phyloP scores from a whole-genome alignment of 2,797 vertebrate species.

The Heteromormyrus szaboi region DNA sequence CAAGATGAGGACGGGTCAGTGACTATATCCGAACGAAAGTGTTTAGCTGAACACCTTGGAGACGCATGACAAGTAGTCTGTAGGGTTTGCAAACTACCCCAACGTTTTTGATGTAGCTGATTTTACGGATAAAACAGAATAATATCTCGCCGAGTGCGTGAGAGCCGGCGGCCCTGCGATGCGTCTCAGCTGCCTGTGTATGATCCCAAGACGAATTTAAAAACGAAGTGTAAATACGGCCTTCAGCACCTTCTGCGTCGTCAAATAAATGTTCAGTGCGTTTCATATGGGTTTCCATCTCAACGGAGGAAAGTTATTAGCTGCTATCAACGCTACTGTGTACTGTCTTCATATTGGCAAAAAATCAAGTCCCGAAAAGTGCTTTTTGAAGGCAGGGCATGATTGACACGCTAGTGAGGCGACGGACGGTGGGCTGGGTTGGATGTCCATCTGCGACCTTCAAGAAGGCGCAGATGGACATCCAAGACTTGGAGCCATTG shows the following conservation, averaged over 20 bases:
- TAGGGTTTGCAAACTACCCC: background rate
- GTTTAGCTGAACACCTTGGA: background rate
- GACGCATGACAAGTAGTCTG: background rate
- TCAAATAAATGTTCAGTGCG: background rate
- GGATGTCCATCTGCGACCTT: background rate
- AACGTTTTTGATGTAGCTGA: background rate
- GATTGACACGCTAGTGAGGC: background rate
- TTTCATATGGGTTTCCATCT: background rate
- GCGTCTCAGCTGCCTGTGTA: background rate
- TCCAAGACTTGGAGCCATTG: background rate
- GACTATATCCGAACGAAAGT: background rate
- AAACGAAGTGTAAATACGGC: background rate
- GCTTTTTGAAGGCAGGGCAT: background rate
- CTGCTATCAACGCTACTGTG: background rate
- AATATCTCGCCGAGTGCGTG: background rate
- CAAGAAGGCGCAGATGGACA: no score
- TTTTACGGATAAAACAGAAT: background rate
- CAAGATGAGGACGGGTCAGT: background rate
- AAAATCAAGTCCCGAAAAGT: background rate
- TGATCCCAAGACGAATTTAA: background rate
- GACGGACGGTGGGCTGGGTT: background rate
- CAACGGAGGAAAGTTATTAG: background rate
- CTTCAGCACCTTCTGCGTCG: background rate
- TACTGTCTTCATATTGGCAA: background rate
- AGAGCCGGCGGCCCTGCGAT: background rate